Evolutionary conservation across 92 coral and sea anemone genomes (phyloP).

Genomic region (Chrysogorgia sp.): DNA sequence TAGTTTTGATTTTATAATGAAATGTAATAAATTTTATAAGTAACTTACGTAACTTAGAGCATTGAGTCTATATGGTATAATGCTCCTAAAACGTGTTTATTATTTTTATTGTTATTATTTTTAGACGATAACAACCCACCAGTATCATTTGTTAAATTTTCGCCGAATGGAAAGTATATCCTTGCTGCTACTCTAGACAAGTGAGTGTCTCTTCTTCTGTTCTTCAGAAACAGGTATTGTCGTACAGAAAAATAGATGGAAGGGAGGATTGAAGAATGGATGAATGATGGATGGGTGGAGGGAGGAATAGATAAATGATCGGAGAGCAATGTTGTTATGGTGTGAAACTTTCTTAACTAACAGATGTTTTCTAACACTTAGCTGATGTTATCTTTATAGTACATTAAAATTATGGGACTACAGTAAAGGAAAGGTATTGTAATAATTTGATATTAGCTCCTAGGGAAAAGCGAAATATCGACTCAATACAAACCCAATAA

Average conservation of each 20-base stretch:
- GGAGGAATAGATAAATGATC: no score
- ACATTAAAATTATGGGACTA: conserved; percentile 97
- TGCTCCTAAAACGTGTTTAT: not conserved
- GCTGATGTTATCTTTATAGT: conserved; percentile 56
- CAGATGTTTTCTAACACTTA: not conserved
- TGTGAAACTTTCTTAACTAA: not conserved
- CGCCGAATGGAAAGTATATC: conserved; percentile 99
- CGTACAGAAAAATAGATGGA: not conserved
- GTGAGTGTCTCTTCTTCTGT: conserved; percentile 53
- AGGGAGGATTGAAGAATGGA: not conserved
- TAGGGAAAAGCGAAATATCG: not conserved
- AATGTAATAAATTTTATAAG: no score
- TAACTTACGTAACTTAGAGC: not conserved
- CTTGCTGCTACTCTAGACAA: conserved; percentile 97
- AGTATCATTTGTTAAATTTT: conserved; percentile 97
- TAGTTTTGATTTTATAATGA: no score
- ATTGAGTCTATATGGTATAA: not conserved
- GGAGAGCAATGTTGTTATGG: no score
- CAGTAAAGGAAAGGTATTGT: conserved; percentile 91
- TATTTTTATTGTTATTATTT: not conserved
- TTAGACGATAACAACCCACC: conserved; percentile 98
- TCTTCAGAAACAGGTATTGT: no score
- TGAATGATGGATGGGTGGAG: no score
- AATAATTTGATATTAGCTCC: not conserved
- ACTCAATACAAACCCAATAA: no score